These are phyloP conservation scores for Drosophila infuscata DNA, from an alignment of 2,888 invertebrate species.

Conservation along the genomic window DNA sequence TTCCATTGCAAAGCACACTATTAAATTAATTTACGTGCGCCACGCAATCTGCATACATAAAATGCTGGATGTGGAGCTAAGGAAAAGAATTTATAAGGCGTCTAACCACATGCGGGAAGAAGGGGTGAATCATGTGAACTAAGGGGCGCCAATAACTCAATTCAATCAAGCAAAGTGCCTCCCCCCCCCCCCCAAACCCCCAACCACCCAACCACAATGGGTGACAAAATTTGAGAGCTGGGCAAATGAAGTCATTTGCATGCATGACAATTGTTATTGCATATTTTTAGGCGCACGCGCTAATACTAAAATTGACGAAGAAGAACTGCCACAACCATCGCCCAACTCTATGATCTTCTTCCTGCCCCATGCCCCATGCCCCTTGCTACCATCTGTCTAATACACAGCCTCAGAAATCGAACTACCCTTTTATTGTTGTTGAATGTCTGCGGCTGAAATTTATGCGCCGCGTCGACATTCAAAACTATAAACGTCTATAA, in stretches of 20 bases:
- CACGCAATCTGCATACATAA: constrained; percentile 79
- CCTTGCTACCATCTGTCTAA: background rate
- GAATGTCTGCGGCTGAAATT: constrained; percentile 54
- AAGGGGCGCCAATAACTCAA: constrained; percentile 62
- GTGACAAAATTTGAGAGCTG: constrained; percentile 36
- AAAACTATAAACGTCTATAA: constrained; percentile 81
- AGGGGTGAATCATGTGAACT: constrained; percentile 48
- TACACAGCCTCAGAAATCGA: constrained; percentile 53
- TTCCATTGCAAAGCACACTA: constrained; percentile 57
- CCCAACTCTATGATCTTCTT: background rate
- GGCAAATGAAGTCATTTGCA: constrained; percentile 83
- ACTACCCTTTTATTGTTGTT: constrained; percentile 60
- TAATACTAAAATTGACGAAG: constrained; percentile 76
- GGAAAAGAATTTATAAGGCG: constrained; percentile 56
- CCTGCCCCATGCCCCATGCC: background rate
- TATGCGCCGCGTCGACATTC: constrained; percentile 64
- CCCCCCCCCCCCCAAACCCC: background rate
- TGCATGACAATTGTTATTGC: constrained; percentile 83
- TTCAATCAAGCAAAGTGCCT: constrained; percentile 82
- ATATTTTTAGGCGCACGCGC: constrained; percentile 75
- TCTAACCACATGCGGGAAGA: constrained; percentile 39
- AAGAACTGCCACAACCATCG: constrained; percentile 8
- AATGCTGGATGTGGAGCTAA: constrained; percentile 26
- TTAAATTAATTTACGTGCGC: constrained; percentile 77
- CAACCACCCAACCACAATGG: accelerated